These are phyloP conservation scores for Ecliptopera silaceata DNA, from an alignment of 2,888 invertebrate genomes.

Conservation along the genomic window DNA sequence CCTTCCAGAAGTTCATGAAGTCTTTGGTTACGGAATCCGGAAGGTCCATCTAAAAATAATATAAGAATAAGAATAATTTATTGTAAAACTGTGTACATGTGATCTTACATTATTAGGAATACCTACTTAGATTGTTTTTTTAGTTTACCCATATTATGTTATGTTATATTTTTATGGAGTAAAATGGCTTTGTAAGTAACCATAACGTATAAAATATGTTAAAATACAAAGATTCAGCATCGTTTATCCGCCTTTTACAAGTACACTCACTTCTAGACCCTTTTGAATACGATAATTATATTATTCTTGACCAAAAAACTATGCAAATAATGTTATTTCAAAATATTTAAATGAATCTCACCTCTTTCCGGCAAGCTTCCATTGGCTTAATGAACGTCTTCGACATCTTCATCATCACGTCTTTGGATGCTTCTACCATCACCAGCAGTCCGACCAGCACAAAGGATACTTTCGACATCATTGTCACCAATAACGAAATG, in stretches of 20 bases:
- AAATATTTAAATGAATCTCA: conserved; percentile 11
- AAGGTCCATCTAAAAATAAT: conserved; percentile 29
- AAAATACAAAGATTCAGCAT: no score
- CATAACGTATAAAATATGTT: no score
- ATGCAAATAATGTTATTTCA: not conserved
- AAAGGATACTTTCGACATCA: conserved; percentile 11
- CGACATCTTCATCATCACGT: conserved; percentile 36
- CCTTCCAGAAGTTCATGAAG: conserved; percentile 46
- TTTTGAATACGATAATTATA: no score
- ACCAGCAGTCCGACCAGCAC: conserved; percentile 21
- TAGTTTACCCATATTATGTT: no score
- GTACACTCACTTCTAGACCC: no score
- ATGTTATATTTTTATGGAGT: no score
- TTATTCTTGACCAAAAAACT: no score
- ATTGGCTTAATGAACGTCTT: conserved; percentile 38
- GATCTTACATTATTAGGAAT: no score
- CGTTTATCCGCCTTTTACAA: no score
- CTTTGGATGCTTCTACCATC: conserved; percentile 31
- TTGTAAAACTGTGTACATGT: not conserved
- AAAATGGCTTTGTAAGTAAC: no score
- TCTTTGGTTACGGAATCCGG: conserved; percentile 38
- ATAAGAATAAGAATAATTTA: not conserved
- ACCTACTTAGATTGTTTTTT: no score
- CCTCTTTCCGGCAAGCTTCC: conserved; percentile 35
- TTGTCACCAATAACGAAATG: conserved; percentile 2